Percentiles rank a stretch among this genome's conserved stretches.
Evolutionary conservation across 2,113 vertebrate species (phyloP).

Genomic region (Chloebia gouldiae): DNA sequence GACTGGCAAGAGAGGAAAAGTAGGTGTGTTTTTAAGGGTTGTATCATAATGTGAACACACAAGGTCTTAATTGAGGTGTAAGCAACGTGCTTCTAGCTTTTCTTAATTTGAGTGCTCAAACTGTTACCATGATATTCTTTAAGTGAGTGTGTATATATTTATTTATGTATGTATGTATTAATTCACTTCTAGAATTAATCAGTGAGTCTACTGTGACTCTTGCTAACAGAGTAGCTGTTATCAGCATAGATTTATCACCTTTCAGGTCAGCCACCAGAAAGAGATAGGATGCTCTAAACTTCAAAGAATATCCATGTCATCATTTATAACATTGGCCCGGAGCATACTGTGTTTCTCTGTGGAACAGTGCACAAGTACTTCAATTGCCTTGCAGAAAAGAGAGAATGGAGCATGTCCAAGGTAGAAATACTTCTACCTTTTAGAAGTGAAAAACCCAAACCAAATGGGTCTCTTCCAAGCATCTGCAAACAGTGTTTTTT

Average conservation of each 20-base stretch:
- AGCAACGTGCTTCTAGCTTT: neutral
- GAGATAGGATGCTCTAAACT: neutral
- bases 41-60: neutral
- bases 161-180: neutral
- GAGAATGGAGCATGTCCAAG: neutral
- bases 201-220: neutral
- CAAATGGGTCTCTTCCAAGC: neutral
- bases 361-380: neutral
- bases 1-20: neutral
- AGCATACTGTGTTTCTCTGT: neutral
- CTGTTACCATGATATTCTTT: neutral
- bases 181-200: neutral
- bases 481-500: neutral
- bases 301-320: neutral
- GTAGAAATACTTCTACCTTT: neutral
- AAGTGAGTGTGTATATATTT: neutral
- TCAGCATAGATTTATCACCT: conserved; percentile 9
- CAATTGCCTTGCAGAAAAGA: neutral
- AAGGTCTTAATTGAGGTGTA: neutral
- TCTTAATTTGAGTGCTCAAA: neutral
- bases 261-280: neutral
- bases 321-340: neutral
- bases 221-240: conserved; percentile 15
- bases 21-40: neutral
- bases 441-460: neutral